Evolutionary conservation across 2,888 invertebrate species (phyloP), one percentile per base, ranked within the genome.

Genomic region (Deilephila porcellus): DNA sequence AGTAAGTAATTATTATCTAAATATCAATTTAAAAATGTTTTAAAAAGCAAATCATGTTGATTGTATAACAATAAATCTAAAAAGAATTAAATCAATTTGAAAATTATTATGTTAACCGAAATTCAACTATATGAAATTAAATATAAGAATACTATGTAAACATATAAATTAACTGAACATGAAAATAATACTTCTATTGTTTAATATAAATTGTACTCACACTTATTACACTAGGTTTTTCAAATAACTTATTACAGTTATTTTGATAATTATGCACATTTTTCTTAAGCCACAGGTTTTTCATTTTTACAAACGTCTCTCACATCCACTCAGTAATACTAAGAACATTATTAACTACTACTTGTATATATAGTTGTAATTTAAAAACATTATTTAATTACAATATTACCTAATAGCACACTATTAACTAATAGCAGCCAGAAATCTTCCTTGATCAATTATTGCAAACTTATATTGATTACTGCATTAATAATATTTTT

Each of bases 381-480:
- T 81, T 74, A 79, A 80, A 83, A 81, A 82, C 83, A 89, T 88
- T 88, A 88, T 87, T 88, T 86, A 88, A 90, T 88, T 80, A 85
- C 78, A 78, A 81, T 79, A 84, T 85, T 83, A 85, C 81, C 80
- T 83, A 86, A 87, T 86, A 78, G 82, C 79, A 77, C 74, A 81
- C 81, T 81, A 88, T 90, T 91, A 90, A 88, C 86, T 91, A 90
- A 90, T 88, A 82, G 81, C 81, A 75, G 78, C 75, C 74, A 56
- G 74, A 74, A 77, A 77, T 72, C 73, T 74, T 73, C 29, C 60
- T 72, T 71, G 64, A 71, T 77, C 76, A 62, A 80, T 78, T 81
- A 81, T 75, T 59, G 62, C 75, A 70, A 75, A 75, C 56, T 64
- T 52, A 56, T 63, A 72, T 72, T 53, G 53, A 71, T 71, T 60